Evolutionary conservation across 2,797 vertebrate species (phyloP), one percentile per base, ranked within the genome.

Genomic region (Malacoraja senta): DNA sequence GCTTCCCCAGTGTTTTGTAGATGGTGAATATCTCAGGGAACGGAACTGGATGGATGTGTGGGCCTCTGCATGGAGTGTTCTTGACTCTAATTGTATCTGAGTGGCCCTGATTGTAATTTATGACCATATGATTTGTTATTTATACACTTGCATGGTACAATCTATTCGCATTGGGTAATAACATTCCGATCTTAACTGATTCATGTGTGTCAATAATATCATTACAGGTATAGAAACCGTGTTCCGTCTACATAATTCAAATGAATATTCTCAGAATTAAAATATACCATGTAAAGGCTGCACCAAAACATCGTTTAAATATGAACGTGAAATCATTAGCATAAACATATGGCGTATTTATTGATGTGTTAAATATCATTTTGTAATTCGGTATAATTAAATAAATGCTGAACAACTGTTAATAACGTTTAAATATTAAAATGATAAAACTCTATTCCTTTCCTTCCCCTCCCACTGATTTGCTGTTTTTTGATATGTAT

Each of bases 311-410:
- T 92, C 3, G 17, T 38, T n/a, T 76, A 44, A 26, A 58, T 92
- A 19, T 74, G 38, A 74, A 92, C 53, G n/a, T 71, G 13, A 44
- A n/a, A 76, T 7, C 15, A 76, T 92, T 92, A 92, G 13, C 35
- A 76, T 58, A n/a, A 74, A 29, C 13, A 29, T n/a, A 92, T 76
- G 68, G 71, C 53, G 10, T 38, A 74, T 91, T 91, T 74, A 44
- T 91, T 38, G 90, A 91, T 29, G 71, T 92, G 90, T 53, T 76
- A 92, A 92, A 92, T 58, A 92, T 76, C 72, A 76, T 92, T 53
- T 92, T 92, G 71, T 58, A 92, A 92, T n/a, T 88, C 32, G 68
- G n/a, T 63, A 65, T 88, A 65, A 88, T 88, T 88, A 88, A 68
- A 88, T 68, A 88, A 68, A 68, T 88, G 61, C n/a, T 32, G 32